Base-by-base conservation (phyloP, 1,140 invertebrate genomes). In the Tetragonula clypearis region DNA sequence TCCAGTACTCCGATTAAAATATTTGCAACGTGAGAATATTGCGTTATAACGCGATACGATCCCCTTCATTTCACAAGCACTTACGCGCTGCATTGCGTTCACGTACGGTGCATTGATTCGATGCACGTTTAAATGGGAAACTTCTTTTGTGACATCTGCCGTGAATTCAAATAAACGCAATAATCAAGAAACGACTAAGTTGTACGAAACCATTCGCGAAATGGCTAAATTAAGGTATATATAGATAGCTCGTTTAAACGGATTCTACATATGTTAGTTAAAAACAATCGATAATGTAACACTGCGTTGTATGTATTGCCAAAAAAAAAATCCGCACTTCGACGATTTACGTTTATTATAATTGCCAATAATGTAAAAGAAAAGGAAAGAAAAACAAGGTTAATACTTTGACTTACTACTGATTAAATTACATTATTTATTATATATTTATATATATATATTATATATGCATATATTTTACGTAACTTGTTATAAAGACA, bases 11-110 rank as follows among this genome's bases (percentile, higher is more conserved):
- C 60, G 78, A 79, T 79, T 79, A 68, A 71, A 69, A 79, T 79
- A 79, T 69, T 69, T 79, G 78, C 78, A 79, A 71, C 78, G 65
- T 69, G 78, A 79, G 78, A 79, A 79, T 69, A 69, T 79, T 79
- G 58, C 75, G 58, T 77, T 77, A 53, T 53, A 79, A 79, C 35
- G 30, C 78, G 65, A 79, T 69, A 69, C 78, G 78, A 79, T 69
- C 78, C 78, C 78, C 78, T 79, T 79, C 78, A 55, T 79, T 79
- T 79, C 66, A 79, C 78, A 79, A 69, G 26, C 75, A 60, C 58
- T 62, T 62, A 62, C 58, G 75, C 35, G 58, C 75, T 77, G 75
- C 53, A 69, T 69, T 56, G 21, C 77, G 49, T 79, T 79, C 65
- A 69, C 78, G 78, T 49, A 62, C 21, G 6, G 21, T n/a, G 53